These are phyloP conservation scores for Aleadryas rufinucha DNA, from an alignment of 2,113 vertebrate genomes.

Conservation along the genomic window DNA sequence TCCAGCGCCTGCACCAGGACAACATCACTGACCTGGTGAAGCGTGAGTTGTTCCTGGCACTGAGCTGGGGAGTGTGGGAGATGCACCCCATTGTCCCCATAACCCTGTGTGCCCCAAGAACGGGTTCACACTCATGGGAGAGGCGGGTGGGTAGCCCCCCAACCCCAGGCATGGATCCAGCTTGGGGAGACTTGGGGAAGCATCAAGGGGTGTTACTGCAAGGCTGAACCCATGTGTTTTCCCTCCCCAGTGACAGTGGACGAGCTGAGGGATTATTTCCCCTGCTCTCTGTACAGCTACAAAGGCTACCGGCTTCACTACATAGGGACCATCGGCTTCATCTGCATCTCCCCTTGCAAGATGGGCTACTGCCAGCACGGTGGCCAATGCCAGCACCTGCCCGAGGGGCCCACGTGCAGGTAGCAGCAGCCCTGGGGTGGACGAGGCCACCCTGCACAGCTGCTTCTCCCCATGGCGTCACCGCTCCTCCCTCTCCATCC, in stretches of 20 bases:
- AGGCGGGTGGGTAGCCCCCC: fast-evolving
- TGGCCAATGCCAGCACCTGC: slow-evolving; percentile 1
- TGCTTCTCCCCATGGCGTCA: fast-evolving
- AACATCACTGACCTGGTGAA: slow-evolving; percentile 46
- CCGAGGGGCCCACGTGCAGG: slow-evolving; percentile 13
- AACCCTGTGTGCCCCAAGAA: fast-evolving
- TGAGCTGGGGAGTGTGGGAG: fast-evolving
- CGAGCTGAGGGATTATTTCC: slow-evolving; percentile 23
- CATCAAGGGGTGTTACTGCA: neutral
- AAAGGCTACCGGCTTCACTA: slow-evolving; percentile 33
- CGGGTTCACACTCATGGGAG: fast-evolving
- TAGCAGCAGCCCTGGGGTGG: neutral
- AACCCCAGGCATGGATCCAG: neutral
- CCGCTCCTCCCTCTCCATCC: neutral
- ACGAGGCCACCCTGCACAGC: fast-evolving
- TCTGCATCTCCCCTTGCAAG: slow-evolving; percentile 55
- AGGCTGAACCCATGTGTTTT: fast-evolving
- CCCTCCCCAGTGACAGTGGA: slow-evolving; percentile 9
- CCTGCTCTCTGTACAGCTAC: neutral
- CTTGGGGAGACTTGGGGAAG: neutral
- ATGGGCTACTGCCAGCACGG: slow-evolving; percentile 21
- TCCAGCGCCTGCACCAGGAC: neutral
- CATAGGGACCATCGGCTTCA: fast-evolving
- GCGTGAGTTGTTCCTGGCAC: neutral
- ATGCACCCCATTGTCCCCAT: neutral